These are phyloP conservation scores for Caradrina clavipalpis DNA, from an alignment of 2,888 invertebrate species.

Conservation along the genomic window DNA sequence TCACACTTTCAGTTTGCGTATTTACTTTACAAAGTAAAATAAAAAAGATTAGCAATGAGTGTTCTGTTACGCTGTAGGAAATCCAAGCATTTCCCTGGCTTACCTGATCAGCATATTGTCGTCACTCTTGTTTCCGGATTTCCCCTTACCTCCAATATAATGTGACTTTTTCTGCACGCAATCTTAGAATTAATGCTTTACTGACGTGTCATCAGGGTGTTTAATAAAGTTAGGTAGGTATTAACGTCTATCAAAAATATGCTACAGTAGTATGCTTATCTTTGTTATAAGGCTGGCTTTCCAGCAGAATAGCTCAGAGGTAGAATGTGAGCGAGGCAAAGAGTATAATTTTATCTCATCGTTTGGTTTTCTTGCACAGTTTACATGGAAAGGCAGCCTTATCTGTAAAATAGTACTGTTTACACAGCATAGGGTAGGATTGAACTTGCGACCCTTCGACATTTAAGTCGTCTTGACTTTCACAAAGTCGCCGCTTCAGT, in stretches of 20 bases:
- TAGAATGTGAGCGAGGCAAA: background rate
- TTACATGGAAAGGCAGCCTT: background rate
- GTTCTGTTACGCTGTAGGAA: background rate
- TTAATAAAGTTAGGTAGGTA: background rate
- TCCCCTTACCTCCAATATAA: background rate
- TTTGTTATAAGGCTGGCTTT: background rate
- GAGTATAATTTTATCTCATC: too few species aligned
- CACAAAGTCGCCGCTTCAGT: constrained; percentile 5
- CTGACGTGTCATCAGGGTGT: background rate
- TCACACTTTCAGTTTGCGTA: constrained; percentile 39
- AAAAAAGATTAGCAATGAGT: background rate
- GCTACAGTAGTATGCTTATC: background rate
- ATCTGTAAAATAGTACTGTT: background rate
- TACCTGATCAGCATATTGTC: background rate
- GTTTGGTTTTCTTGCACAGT: background rate
- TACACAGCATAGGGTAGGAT: background rate
- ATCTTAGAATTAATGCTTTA: background rate
- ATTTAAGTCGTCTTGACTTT: constrained; percentile 26
- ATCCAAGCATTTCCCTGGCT: background rate
- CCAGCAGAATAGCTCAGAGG: background rate
- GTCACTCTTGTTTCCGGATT: background rate
- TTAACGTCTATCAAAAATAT: background rate
- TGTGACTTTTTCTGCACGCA: background rate
- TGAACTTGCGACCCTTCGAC: constrained; percentile 10
- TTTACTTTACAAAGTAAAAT: constrained; percentile 7